Percentiles rank a stretch among this genome's conserved stretches.
These are phyloP conservation scores for Manduca sexta DNA, from an alignment of 1,140 invertebrate genomes.

Conservation along the genomic window DNA sequence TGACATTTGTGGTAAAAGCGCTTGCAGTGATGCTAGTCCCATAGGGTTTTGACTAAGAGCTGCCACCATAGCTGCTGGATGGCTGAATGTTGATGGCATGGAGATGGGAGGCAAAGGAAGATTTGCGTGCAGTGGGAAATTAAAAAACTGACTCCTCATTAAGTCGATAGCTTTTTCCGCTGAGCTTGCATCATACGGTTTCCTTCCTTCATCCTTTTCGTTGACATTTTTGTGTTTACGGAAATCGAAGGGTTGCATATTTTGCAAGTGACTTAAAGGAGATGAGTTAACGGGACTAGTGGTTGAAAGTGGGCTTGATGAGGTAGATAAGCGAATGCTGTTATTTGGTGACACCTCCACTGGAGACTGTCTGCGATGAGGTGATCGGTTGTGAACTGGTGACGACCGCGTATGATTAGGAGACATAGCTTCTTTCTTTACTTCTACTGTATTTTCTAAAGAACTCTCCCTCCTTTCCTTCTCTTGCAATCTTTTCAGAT, in stretches of 20 bases:
- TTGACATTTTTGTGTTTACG: slow-evolving; percentile 74
- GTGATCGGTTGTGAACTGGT: slow-evolving; percentile 33
- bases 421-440: slow-evolving; percentile 44
- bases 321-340: slow-evolving; percentile 52
- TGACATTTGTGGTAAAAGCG: slow-evolving; percentile 60
- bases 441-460: slow-evolving; percentile 23
- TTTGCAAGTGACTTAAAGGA: slow-evolving; percentile 91
- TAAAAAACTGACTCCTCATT: slow-evolving; percentile 73
- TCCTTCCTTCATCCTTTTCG: slow-evolving; percentile 56
- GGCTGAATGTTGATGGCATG: slow-evolving; percentile 68
- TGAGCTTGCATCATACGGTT: slow-evolving; percentile 61
- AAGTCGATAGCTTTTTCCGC: slow-evolving; percentile 73
- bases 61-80: slow-evolving; percentile 73
- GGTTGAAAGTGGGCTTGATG: slow-evolving; percentile 64
- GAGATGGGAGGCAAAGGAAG: slow-evolving; percentile 76
- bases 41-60: slow-evolving; percentile 68
- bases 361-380: slow-evolving; percentile 39
- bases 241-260: slow-evolving; percentile 96
- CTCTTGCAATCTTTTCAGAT: slow-evolving; percentile 45
- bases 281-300: slow-evolving; percentile 77
- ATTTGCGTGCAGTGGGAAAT: slow-evolving; percentile 76
- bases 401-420: slow-evolving; percentile 32
- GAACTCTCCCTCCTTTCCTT: slow-evolving; percentile 33
- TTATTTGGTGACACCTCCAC: slow-evolving; percentile 49
- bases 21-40: slow-evolving; percentile 62